A percentile compares a stretch with the other conserved stretches of the same genome.
Evolutionary conservation across 2,113 vertebrate genomes (phyloP).

Genomic region (Limanda limanda): DNA sequence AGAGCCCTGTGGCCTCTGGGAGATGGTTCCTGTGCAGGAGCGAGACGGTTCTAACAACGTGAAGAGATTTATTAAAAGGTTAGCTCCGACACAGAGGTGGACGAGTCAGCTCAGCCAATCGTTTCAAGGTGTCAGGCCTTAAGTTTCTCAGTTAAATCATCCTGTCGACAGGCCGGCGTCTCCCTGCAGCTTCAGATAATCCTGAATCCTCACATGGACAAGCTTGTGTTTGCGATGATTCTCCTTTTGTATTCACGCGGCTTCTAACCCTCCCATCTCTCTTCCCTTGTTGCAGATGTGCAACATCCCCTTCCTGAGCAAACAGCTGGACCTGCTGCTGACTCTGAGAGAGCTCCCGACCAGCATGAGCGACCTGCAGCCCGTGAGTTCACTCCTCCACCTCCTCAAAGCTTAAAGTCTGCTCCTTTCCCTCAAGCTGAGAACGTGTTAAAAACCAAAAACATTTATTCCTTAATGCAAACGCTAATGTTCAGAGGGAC

Average conservation of each 20-base stretch:
- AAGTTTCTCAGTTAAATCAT: conserved; percentile 65
- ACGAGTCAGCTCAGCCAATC: conserved; percentile 64
- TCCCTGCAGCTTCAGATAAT: too few relatives aligned
- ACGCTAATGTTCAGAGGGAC: conserved; percentile 58
- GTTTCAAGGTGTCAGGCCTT: conserved; percentile 67
- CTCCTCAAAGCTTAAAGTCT: conserved; percentile 48
- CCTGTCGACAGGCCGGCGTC: conserved; percentile 39
- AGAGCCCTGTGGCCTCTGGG: conserved; percentile 52
- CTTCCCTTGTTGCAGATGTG: conserved; percentile 82
- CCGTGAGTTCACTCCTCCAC: conserved; percentile 73
- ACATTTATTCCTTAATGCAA: conserved; percentile 68
- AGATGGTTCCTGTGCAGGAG: conserved; percentile 41
- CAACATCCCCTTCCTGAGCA: conserved; percentile 84
- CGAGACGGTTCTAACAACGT: conserved; percentile 32
- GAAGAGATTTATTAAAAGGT: conserved; percentile 70
- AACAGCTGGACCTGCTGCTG: conserved; percentile 84
- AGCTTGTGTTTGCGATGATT: not conserved
- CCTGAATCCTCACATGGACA: too few relatives aligned
- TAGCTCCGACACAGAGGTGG: conserved; percentile 64
- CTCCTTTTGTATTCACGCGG: not conserved
- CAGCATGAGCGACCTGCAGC: conserved; percentile 83
- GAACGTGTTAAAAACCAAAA: conserved; percentile 6
- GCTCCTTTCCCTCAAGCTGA: conserved; percentile 13
- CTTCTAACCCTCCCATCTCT: not conserved
- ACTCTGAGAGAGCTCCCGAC: conserved; percentile 83